Percentiles rank a stretch among this genome's conserved stretches.
These are phyloP conservation scores for Triplophysa rosa DNA, from an alignment of 2,113 vertebrate genomes.

Conservation along the genomic window DNA sequence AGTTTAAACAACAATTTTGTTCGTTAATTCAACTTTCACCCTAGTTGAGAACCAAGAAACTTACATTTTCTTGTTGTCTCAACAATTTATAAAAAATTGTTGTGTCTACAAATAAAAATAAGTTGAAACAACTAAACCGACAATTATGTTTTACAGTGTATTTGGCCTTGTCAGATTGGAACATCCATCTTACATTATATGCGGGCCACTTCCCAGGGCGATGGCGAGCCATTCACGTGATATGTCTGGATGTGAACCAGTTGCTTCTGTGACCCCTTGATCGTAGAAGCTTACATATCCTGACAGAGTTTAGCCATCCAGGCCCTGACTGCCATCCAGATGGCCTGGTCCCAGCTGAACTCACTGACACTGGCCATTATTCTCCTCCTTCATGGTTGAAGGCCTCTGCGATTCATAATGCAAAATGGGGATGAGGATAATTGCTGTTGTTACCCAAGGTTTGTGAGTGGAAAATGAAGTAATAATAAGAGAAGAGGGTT, in stretches of 20 bases:
- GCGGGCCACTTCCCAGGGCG: conserved; percentile 9
- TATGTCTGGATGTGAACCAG: conserved; percentile 27
- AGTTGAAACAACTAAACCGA: no score
- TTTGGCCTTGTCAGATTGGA: conserved; percentile 32
- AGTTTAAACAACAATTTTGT: no score
- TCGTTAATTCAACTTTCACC: no score
- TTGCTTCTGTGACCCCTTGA: conserved; percentile 20
- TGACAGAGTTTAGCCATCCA: conserved; percentile 44
- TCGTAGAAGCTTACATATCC: conserved; percentile 25
- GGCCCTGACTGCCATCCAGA: conserved; percentile 48
- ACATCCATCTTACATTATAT: conserved; percentile 28
- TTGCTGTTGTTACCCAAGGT: conserved; percentile 43
- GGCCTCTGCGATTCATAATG: conserved; percentile 46
- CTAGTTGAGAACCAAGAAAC: no score
- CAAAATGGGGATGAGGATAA: conserved; percentile 47
- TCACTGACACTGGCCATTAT: conserved; percentile 50
- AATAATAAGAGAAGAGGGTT: conserved; percentile 8
- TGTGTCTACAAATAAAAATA: no score
- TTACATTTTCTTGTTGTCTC: no score
- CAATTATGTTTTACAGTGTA: no score
- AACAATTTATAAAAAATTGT: no score
- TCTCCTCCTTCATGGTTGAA: conserved; percentile 47
- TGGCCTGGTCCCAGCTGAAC: conserved; percentile 50
- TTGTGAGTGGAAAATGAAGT: conserved; percentile 14
- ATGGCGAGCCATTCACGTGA: conserved; percentile 17